phyloP scores from a whole-genome alignment of 2,113 vertebrate genomes.

The Ariopsis seemanni region DNA sequence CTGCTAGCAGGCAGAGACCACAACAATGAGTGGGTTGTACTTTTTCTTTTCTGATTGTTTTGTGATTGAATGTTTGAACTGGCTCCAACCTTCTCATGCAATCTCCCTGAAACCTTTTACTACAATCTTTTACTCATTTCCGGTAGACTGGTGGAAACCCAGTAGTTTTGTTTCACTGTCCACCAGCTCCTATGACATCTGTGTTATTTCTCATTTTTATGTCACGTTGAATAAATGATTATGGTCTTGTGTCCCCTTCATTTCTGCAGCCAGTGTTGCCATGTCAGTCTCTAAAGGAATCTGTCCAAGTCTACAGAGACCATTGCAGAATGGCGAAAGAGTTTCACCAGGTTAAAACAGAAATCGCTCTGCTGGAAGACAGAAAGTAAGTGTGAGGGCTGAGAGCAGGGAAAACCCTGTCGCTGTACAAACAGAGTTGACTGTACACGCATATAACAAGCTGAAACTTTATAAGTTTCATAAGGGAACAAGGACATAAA shows the following conservation, averaged over 20 bases:
- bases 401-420: neutral
- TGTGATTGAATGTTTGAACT: neutral
- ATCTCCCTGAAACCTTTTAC: neutral
- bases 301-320: conserved; percentile 90
- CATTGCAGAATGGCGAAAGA: conserved; percentile 96
- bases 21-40: neutral
- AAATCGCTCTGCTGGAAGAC: conserved; percentile 90
- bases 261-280: conserved; percentile 85
- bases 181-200: neutral
- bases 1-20: neutral
- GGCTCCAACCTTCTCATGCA: neutral
- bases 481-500: conserved; percentile 3
- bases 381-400: conserved; percentile 81
- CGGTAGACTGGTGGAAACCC: neutral
- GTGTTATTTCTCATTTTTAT: neutral
- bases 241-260: conserved; percentile 10
- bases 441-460: neutral
- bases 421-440: neutral
- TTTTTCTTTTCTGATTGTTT: neutral
- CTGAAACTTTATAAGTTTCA: neutral
- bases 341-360: conserved; percentile 91
- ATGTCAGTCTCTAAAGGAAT: conserved; percentile 86
- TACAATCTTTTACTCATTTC: neutral
- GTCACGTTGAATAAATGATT: too few relatives aligned
- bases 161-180: neutral